A percentile compares a stretch with the other conserved stretches of the same genome.
Evolutionary conservation across 2,797 vertebrate species (phyloP).

Genomic region (Peromyscus melanophrys): DNA sequence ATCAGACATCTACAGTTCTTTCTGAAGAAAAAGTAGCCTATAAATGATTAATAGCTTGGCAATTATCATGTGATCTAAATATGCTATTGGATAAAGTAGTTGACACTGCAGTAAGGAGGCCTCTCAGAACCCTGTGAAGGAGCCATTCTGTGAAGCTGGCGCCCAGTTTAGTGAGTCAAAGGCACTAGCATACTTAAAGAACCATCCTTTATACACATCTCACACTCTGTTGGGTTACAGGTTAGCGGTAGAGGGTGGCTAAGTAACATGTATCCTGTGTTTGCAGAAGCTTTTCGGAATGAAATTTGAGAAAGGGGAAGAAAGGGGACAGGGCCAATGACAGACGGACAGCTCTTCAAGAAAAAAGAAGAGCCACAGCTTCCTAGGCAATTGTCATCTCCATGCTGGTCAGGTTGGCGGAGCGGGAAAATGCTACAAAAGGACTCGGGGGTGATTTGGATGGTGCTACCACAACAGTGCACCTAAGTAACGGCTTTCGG

Average conservation of each 20-base stretch:
- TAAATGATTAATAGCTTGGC: slow-evolving; percentile 40
- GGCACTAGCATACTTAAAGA: neutral
- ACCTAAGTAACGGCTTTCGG: neutral
- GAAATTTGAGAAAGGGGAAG: slow-evolving; percentile 10
- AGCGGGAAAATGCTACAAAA: neutral
- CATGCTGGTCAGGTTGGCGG: rapidly evolving
- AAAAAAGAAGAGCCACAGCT: neutral
- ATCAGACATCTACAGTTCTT: slow-evolving; percentile 61
- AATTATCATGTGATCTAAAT: slow-evolving; percentile 38
- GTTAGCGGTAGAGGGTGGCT: neutral
- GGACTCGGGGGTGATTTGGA: neutral
- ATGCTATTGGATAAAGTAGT: slow-evolving; percentile 13
- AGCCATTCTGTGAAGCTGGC: neutral
- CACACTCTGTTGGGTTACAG: neutral
- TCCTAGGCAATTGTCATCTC: neutral
- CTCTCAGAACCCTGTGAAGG: neutral
- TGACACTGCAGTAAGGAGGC: neutral
- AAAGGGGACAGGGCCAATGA: neutral
- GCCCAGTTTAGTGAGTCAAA: neutral
- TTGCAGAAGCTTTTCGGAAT: slow-evolving; percentile 28
- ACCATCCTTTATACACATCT: neutral
- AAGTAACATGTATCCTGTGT: neutral
- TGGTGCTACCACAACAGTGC: neutral
- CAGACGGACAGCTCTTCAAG: slow-evolving; percentile 31
- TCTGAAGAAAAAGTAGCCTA: slow-evolving; percentile 41